Evolutionary conservation across 2,113 vertebrate species (phyloP), one percentile per base, ranked within the genome.

Genomic region (Electrona antarctica): DNA sequence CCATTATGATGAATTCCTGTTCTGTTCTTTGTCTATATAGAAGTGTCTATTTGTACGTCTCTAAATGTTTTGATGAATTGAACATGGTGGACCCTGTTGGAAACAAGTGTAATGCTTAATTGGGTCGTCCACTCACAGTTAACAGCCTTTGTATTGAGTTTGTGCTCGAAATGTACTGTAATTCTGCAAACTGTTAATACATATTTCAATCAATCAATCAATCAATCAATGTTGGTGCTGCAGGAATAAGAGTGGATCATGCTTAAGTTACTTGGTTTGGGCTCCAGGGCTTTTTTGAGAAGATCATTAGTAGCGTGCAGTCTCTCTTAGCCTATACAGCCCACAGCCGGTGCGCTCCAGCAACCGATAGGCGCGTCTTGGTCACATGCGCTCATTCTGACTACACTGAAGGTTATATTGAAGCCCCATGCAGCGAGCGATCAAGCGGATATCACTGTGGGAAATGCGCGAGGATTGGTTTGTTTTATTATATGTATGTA

Each of bases 371-470:
- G 91, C 29, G 15, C 8, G 0, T 29, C 13, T 7, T 49, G 77
- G 78, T 90, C 92, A 91, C 91, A 56, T 92, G 92, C 49, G 63
- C 81, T 57, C 72, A 77, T 87, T 81, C 82, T 69, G 75, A 75
- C 83, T 86, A 82, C 79, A 51, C 78, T 10, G 83, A 76, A 86
- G 85, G 80, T 73, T 74, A 81, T 73, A 58, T 80, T 59, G 65
- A 73, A 77, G 70, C 68, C 81, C 58, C 58, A 74, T 69, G 71
- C 82, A 82, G 87, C 13, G 76, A 79, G 73, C 80, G 75, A 84
- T 79, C 89, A 86, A 66, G 82, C 75, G 68, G 59, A 66, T 68
- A 79, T 60, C 3, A 6, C 79, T 75, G 74, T 71, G 67, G 81
- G 75, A 76, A 28, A 55, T 50, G 12, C 3, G 33, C 33, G 33